A percentile compares a stretch with the other conserved stretches of the same genome.
These are phyloP conservation scores for Microdon myrmicae DNA, from an alignment of 2,888 invertebrate genomes.

Conservation along the genomic window DNA sequence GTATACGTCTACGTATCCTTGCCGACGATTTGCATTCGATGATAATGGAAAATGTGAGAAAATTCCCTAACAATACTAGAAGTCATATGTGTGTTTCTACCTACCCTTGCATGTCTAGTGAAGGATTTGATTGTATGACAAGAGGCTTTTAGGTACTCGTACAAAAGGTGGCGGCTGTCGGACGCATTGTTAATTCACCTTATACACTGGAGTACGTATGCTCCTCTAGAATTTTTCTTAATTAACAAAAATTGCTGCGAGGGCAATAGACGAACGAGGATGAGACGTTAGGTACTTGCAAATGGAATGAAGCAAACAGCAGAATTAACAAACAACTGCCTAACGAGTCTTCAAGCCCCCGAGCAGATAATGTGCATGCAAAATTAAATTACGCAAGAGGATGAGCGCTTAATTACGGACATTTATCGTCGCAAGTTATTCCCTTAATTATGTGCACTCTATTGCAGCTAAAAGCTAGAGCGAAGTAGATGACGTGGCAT, in stretches of 20 bases:
- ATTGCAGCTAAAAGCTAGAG: conserved; percentile 38
- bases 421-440: conserved; percentile 58
- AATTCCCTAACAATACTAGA: conserved; percentile 45
- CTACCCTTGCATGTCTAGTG: neutral
- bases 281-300: conserved; percentile 41
- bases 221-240: conserved; percentile 50
- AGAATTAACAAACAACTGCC: conserved; percentile 46
- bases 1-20: conserved; percentile 2
- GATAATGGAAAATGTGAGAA: conserved; percentile 41
- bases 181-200: conserved; percentile 19
- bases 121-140: no score
- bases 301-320: conserved; percentile 50
- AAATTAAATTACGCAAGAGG: conserved; percentile 67
- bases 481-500: conserved; percentile 35
- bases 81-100: conserved; percentile 31
- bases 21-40: conserved; percentile 8
- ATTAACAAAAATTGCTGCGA: conserved; percentile 52
- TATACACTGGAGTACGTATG: conserved; percentile 2
- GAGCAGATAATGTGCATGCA: conserved; percentile 60
- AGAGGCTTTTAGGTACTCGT: no score
- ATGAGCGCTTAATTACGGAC: conserved; percentile 67
- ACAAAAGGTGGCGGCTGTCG: conserved; percentile 2
- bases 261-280: conserved; percentile 50
- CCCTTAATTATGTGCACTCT: conserved; percentile 49
- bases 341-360: conserved; percentile 38